phyloP scores from a whole-genome alignment of 37 sponge, comb jelly and placozoan genomes.

The Tethya wilhelma region DNA sequence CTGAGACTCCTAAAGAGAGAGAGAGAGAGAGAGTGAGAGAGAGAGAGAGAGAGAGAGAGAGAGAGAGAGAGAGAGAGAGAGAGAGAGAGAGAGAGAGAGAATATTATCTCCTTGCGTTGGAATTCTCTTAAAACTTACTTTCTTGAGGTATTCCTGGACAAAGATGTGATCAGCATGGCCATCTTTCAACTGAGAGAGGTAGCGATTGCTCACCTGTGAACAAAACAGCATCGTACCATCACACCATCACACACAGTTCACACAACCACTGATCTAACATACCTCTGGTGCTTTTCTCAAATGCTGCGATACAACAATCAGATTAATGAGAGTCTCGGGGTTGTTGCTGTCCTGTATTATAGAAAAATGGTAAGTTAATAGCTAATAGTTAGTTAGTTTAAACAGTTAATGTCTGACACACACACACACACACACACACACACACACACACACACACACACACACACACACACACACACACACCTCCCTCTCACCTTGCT shows the following conservation, averaged over 20 bases:
- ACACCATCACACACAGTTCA: background rate
- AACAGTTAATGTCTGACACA: background rate
- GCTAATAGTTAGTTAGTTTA: background rate
- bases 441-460: no score
- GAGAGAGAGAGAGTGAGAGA: background rate
- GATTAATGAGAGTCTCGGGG: slow-evolving; percentile 93
- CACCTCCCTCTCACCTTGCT: slow-evolving; percentile 67
- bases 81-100: no score
- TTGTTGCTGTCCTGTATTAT: slow-evolving; percentile 87
- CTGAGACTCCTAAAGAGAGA: slow-evolving; percentile 2
- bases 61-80: slow-evolving; percentile 5
- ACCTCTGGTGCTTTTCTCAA: slow-evolving; percentile 91
- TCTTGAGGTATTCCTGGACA: slow-evolving; percentile 72
- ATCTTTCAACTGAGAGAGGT: slow-evolving; percentile 92
- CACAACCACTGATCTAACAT: background rate
- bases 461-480: no score
- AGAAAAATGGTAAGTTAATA: background rate
- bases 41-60: no score
- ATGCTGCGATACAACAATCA: slow-evolving; percentile 90
- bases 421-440: no score
- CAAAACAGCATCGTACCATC: background rate
- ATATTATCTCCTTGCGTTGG: background rate
- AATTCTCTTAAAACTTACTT: slow-evolving; percentile 52
- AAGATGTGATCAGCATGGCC: slow-evolving; percentile 80
- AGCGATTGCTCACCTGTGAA: slow-evolving; percentile 75